Base-by-base conservation (phyloP, 37 sponge, comb jelly and placozoan species). In the Theonella swinhoei region DNA sequence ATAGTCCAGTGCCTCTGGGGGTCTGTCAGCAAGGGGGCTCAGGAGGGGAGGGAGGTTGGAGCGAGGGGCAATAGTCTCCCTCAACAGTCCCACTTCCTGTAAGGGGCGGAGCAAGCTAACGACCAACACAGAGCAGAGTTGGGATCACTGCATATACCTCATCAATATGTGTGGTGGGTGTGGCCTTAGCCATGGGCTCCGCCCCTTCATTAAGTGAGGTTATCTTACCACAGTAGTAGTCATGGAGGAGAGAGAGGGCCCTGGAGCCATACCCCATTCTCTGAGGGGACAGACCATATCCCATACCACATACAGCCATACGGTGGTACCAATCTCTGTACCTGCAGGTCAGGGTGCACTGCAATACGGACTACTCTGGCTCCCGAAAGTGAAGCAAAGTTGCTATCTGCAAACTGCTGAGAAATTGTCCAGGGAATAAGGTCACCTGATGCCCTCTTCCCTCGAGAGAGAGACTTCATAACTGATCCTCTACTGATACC, bases 341-440 rank as follows among this genome's bases (percentile, higher is more conserved):
- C 54, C 54, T 96, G 96, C 58, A 88, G 82, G 65, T 98, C 99
- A 0, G 99, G 96, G 68, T 98, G 99, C 4, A 96, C 96, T 0
- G 99, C 99, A 36, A 98, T 98, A 29, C 99, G 83, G 3, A 98
- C 96, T 2, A 98, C 77, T 38, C 99, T 83, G 1, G 78, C 94
- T 4, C 99, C 99, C 54, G 99, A 98, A 38, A 98, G 69, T 36
- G 62, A 39, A 24, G 95, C 93, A 88, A 98, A 98, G 72, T 90
- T 82, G 26, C 81, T 42, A 66, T 98, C 99, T 32, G 92, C 92
- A 85, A 98, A 98, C 93, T 97, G 96, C 75, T 98, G 96, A 32
- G 96, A 92, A 4, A 98, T 41, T 0, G 97, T 98, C 99, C 99
- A 98, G 0, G 99, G 99, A 14, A 98, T 98, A 65, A 98, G 93